Conservation (phyloP, 1,140 invertebrate genomes). For the Euschistus heros region DNA sequence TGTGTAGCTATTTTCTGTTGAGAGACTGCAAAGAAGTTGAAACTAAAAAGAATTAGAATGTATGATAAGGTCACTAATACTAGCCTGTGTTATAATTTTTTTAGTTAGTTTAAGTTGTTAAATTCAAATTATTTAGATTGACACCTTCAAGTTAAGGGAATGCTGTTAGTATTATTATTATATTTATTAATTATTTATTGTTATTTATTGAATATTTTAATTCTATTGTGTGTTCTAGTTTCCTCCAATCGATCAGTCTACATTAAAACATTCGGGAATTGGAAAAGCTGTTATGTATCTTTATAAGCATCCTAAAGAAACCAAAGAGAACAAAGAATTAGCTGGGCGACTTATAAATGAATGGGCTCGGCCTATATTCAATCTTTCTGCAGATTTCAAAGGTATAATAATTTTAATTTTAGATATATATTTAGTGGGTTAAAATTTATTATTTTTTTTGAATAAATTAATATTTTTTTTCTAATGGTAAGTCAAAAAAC, state of each 20-base stretch:
- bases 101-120: too few relatives aligned
- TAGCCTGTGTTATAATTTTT: too few relatives aligned
- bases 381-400: constrained; percentile 90
- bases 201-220: not conserved
- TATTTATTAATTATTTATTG: not conserved
- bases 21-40: too few relatives aligned
- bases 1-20: too few relatives aligned
- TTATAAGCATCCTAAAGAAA: constrained; percentile 97
- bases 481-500: not conserved
- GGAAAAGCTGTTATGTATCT: constrained; percentile 99
- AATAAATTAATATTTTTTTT: not conserved
- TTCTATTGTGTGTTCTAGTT: constrained; percentile 50
- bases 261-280: constrained; percentile 88
- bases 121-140: too few relatives aligned
- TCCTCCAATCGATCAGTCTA: constrained; percentile 75
- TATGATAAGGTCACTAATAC: too few relatives aligned
- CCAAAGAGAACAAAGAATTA: constrained; percentile 80
- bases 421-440: not conserved
- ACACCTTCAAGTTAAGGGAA: too few relatives aligned
- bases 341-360: constrained; percentile 90
- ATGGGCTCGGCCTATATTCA: constrained; percentile 95
- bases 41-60: too few relatives aligned
- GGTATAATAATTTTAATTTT: constrained; percentile 33
- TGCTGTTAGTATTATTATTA: too few relatives aligned
- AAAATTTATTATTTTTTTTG: not conserved